Evolutionary conservation across 2,113 vertebrate species (phyloP), one percentile per base, ranked within the genome.

Genomic region (Drymodes brunneopygia): DNA sequence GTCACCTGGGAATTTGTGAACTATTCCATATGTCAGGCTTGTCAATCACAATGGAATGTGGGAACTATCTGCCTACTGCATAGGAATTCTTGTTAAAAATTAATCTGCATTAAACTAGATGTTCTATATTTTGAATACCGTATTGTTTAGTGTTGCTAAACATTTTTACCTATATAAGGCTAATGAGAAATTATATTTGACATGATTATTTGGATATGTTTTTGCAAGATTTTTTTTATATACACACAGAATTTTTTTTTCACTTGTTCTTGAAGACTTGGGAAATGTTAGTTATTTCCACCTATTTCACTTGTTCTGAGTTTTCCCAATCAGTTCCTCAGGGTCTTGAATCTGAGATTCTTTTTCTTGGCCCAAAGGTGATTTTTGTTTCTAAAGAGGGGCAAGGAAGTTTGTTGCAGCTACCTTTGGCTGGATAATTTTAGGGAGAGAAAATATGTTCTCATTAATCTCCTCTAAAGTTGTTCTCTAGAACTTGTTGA

Each of bases 1-100:
- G 98, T 99, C 99, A 98, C 99, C 98, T 98, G 99, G 99, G 99
- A 99, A 99, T 99, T 99, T 98, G 98, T 99, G 99, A 99, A 99
- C 99, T 99, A 99, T 99, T 99, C 99, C 99, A 99, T 99, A 99
- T 99, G 99, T 99, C 99, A 99, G 98, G 97, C 98, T 99, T 99
- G 99, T 99, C 99, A 99, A 99, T 99, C 99, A 99, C 98, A 97
- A 89, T 97, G 98, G 98, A 99, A 99, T 99, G 98, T 99, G 98
- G 98, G 98, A 99, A 99, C 98, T 98, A 96, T 98, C 97, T 98
- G 97, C 97, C 97, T 98, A 98, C 97, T 98, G 97, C 98, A 98
- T 98, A 98, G 98, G 98, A 98, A 98, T 98, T 98, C 88, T 98
- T 98, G 98, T 98, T 98, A 98, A 97, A 98, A 98, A 98, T 98